phyloP scores from a whole-genome alignment of 2,888 invertebrate species.

The Phania funesta region DNA sequence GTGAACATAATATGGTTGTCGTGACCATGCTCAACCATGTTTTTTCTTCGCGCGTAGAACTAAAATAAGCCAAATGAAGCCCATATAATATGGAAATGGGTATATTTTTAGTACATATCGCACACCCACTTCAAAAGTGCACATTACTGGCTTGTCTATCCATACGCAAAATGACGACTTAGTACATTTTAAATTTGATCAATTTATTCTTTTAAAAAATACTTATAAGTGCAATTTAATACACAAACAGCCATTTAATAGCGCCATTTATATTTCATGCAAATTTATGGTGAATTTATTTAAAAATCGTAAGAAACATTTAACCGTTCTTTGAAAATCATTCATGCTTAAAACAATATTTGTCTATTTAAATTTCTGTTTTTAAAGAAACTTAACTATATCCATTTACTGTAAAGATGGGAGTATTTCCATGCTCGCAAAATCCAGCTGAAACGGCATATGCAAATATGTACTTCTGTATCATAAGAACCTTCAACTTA shows the following conservation, averaged over 20 bases:
- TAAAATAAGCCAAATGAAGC: too few relatives aligned
- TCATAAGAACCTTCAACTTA: background rate
- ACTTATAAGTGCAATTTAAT: too few relatives aligned
- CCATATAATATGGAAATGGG: too few relatives aligned
- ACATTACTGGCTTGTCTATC: too few relatives aligned
- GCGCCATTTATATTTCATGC: background rate
- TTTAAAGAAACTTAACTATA: constrained; percentile 20
- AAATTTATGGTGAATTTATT: constrained; percentile 40
- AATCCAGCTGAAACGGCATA: background rate
- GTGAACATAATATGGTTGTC: too few relatives aligned
- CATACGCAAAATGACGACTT: too few relatives aligned
- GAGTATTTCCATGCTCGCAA: background rate
- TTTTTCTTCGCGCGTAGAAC: too few relatives aligned
- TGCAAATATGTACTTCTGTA: background rate
- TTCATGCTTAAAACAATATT: constrained; percentile 56
- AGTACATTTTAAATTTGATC: too few relatives aligned
- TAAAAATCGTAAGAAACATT: constrained; percentile 5
- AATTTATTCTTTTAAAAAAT: too few relatives aligned
- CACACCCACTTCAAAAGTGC: too few relatives aligned
- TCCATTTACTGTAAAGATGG: background rate
- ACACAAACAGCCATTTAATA: background rate
- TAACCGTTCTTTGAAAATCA: constrained; percentile 29
- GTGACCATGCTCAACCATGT: too few relatives aligned
- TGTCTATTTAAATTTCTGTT: constrained; percentile 58
- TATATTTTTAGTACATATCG: too few relatives aligned